Evolutionary conservation across 2,797 vertebrate genomes (phyloP).

Genomic region (Danionella dracula): DNA sequence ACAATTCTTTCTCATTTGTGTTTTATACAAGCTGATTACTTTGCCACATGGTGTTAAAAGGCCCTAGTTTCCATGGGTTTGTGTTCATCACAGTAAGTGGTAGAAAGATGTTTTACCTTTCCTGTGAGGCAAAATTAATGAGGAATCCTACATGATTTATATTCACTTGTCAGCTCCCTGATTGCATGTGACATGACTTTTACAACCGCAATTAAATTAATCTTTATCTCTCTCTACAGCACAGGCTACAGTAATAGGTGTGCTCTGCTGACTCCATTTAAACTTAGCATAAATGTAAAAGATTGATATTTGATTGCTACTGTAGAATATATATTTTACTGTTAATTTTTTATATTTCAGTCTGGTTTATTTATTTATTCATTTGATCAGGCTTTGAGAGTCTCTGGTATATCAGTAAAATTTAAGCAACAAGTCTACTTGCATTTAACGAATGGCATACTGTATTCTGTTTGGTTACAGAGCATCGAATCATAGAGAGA

Average conservation of each 20-base stretch:
- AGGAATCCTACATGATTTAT: constrained; percentile 52
- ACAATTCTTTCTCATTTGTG: constrained; percentile 15
- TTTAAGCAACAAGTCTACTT: no score
- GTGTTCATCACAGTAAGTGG: constrained; percentile 56
- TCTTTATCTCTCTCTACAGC: constrained; percentile 23
- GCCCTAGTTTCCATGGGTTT: constrained; percentile 33
- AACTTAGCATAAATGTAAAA: no score
- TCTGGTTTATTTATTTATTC: not conserved
- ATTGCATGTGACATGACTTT: constrained; percentile 45
- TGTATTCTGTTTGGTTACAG: no score
- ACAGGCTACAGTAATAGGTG: no score
- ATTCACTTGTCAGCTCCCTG: constrained; percentile 41
- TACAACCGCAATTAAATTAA: constrained; percentile 50
- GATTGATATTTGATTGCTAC: no score
- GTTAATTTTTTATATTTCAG: constrained; percentile 23
- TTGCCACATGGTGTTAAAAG: not conserved
- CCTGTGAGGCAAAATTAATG: constrained; percentile 45
- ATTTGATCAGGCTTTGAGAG: constrained; percentile 4
- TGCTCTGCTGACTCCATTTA: no score
- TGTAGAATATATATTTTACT: no score
- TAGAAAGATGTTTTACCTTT: constrained; percentile 43
- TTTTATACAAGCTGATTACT: not conserved
- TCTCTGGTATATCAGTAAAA: not conserved
- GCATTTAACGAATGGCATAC: no score
- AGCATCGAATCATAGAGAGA: no score